These are phyloP conservation scores for Epinotia brunnichana DNA, from an alignment of 2,888 invertebrate species.

Conservation along the genomic window DNA sequence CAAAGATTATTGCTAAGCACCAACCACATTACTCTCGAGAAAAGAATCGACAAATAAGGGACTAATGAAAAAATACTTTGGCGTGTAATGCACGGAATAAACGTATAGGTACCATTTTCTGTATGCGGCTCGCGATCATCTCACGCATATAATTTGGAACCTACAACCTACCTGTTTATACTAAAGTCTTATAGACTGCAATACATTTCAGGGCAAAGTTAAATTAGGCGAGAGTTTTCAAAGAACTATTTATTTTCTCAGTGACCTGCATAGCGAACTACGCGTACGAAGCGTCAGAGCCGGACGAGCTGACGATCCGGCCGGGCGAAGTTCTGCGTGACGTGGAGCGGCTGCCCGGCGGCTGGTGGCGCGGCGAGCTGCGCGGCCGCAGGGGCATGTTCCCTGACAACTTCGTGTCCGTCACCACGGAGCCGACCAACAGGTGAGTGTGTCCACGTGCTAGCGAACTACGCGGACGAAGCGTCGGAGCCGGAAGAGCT, in stretches of 20 bases:
- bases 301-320: constrained; percentile 91
- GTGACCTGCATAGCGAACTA: constrained; percentile 94
- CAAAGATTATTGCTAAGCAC: too few species aligned
- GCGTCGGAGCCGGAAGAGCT: constrained; percentile 94
- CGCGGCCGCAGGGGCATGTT: constrained; percentile 93
- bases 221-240: too few species aligned
- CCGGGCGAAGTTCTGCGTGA: constrained; percentile 93
- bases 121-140: too few species aligned
- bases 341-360: constrained; percentile 90
- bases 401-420: constrained; percentile 95
- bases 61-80: too few species aligned
- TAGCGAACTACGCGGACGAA: constrained; percentile 93
- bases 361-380: constrained; percentile 96
- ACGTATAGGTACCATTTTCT: too few species aligned
- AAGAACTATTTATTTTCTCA: constrained; percentile 56
- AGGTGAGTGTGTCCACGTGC: constrained; percentile 85
- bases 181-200: too few species aligned
- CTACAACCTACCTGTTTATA: too few species aligned
- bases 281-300: constrained; percentile 93
- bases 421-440: constrained; percentile 74
- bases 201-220: too few species aligned
- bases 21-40: too few species aligned
- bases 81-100: too few species aligned
- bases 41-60: too few species aligned
- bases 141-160: too few species aligned